Conservation (phyloP, 1,140 invertebrate species). For the Theocolax elegans region DNA sequence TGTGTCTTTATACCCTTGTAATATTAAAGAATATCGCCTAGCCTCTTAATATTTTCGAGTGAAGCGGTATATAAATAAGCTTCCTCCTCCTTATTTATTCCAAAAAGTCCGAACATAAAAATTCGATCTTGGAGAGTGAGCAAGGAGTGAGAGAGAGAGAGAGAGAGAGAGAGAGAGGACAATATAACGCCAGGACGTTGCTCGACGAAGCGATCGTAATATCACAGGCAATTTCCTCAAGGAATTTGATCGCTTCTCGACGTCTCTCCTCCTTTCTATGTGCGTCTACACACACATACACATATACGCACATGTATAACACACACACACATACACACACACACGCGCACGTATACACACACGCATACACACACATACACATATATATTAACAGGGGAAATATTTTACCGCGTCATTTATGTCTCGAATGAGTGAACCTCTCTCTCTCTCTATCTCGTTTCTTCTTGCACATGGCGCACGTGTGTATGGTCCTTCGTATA, state of each 20-base stretch:
- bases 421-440: conserved; percentile 41
- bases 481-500: no score
- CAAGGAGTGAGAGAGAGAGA: not conserved
- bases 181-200: not conserved
- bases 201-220: conserved; percentile 51
- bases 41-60: not conserved
- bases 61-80: no score
- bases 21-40: not conserved
- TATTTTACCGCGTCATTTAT: conserved; percentile 57
- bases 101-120: conserved; percentile 19
- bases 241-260: conserved; percentile 55
- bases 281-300: no score
- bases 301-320: no score
- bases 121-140: conserved; percentile 8
- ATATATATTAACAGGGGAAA: conserved; percentile 48
- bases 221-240: conserved; percentile 59
- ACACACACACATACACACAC: not conserved
- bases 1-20: no score
- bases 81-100: conserved; percentile 18
- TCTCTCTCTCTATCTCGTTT: no score
- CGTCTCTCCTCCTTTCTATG: not conserved
- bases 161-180: not conserved
- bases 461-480: not conserved
- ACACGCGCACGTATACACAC: not conserved
- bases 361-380: conserved; percentile 32